Percentiles rank a stretch among this genome's conserved stretches.
phyloP scores from a whole-genome alignment of 2,797 vertebrate species.

The Periparus ater region DNA sequence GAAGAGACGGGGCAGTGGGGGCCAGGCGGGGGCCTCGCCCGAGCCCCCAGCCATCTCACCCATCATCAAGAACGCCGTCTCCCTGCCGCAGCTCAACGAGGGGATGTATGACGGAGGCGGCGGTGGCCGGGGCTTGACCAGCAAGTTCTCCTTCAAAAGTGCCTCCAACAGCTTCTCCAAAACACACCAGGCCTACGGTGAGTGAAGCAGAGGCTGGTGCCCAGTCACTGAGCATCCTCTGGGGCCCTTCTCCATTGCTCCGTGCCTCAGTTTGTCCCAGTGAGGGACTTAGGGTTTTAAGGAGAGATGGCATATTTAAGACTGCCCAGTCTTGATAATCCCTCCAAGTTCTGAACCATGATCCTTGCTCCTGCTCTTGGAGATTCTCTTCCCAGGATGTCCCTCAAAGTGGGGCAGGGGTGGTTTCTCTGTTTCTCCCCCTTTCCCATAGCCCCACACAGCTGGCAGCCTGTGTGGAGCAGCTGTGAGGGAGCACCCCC shows the following conservation, averaged over 20 bases:
- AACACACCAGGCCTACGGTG: conserved; percentile 84
- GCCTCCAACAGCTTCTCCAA: conserved; percentile 78
- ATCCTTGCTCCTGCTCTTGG: not conserved
- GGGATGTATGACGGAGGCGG: conserved; percentile 63
- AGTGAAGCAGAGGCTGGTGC: conserved; percentile 35
- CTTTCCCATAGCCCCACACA: not conserved
- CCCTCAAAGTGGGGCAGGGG: not conserved
- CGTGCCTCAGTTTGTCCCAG: not conserved
- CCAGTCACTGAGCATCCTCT: not conserved
- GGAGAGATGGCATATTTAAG: not conserved
- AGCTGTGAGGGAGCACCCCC: not conserved
- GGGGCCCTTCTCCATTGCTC: not conserved
- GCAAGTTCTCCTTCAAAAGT: conserved; percentile 81
- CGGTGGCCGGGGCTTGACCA: conserved; percentile 23
- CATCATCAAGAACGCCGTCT: conserved; percentile 95
- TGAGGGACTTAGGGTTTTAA: not conserved
- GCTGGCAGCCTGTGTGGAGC: not conserved
- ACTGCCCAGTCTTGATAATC: not conserved
- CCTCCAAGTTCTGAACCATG: not conserved
- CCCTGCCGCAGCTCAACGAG: conserved; percentile 90
- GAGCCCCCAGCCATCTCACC: conserved; percentile 87
- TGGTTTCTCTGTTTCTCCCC: not conserved
- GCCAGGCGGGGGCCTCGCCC: conserved; percentile 69
- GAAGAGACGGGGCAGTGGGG: conserved; percentile 61
- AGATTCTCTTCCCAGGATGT: not conserved